These are phyloP conservation scores for Leptobrachium leishanense DNA, from an alignment of 2,113 vertebrate species.

Conservation along the genomic window DNA sequence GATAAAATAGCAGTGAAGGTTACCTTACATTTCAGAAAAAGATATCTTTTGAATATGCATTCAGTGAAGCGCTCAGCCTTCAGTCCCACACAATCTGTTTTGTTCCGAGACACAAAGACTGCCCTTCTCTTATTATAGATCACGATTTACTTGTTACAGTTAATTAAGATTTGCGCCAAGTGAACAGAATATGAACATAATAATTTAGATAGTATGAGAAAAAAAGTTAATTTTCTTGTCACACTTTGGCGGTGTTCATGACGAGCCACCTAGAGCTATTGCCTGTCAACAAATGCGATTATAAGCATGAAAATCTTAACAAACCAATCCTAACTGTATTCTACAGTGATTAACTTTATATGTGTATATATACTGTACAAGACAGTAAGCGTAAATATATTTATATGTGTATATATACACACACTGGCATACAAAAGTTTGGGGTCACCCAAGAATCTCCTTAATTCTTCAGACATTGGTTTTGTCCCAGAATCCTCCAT, in stretches of 20 bases:
- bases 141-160: slow-evolving; percentile 31
- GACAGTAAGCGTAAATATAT: too few species aligned
- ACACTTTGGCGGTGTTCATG: slow-evolving; percentile 1
- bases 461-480: too few species aligned
- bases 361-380: too few species aligned
- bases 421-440: too few species aligned
- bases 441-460: too few species aligned
- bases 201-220: slow-evolving; percentile 5
- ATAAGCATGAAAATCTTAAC: not conserved
- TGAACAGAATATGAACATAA: not conserved
- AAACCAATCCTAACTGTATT: too few species aligned
- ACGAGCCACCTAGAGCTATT: slow-evolving; percentile 1
- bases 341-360: too few species aligned
- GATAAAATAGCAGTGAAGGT: slow-evolving; percentile 18
- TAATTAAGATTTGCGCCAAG: slow-evolving; percentile 29
- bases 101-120: slow-evolving; percentile 35
- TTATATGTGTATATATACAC: too few species aligned
- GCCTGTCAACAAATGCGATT: not conserved
- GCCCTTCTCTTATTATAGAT: slow-evolving; percentile 35
- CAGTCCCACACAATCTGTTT: slow-evolving; percentile 18
- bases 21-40: slow-evolving; percentile 10
- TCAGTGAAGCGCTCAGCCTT: not conserved
- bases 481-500: too few species aligned
- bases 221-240: slow-evolving; percentile 22
- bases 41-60: slow-evolving; percentile 32